These are phyloP conservation scores for Synanthedon formicaeformis DNA, from an alignment of 2,888 invertebrate species.

Conservation along the genomic window DNA sequence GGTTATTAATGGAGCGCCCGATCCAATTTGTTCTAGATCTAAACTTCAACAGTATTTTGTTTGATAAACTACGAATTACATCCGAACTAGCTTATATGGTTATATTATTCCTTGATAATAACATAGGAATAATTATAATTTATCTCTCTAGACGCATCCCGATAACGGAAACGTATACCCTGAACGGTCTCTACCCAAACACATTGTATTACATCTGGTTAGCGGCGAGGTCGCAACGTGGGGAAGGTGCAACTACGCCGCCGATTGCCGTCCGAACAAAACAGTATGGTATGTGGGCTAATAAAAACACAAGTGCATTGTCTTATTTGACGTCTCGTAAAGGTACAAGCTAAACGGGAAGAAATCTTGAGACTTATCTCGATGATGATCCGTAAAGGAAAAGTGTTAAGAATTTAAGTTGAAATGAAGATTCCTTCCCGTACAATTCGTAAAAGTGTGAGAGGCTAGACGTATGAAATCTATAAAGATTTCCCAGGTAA, in stretches of 20 bases:
- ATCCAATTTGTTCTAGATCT: too few species aligned
- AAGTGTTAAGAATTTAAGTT: background rate
- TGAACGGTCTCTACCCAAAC: conserved; percentile 93
- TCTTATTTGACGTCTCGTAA: background rate
- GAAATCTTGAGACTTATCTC: conserved; percentile 8
- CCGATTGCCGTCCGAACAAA: conserved; percentile 95
- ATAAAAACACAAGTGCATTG: background rate
- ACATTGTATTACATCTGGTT: conserved; percentile 97
- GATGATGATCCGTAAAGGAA: background rate
- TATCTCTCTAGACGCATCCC: conserved; percentile 74
- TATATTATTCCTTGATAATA: too few species aligned
- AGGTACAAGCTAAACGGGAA: conserved; percentile 9
- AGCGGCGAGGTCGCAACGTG: conserved; percentile 91
- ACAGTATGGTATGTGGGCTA: conserved; percentile 90
- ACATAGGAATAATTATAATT: too few species aligned
- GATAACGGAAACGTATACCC: conserved; percentile 85
- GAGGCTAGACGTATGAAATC: conserved; percentile 34
- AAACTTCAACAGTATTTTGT: too few species aligned
- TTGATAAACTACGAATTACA: too few species aligned
- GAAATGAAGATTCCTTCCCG: background rate
- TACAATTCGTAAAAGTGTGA: conserved; percentile 24
- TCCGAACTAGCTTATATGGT: too few species aligned
- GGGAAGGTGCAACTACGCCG: conserved; percentile 95
- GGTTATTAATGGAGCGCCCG: too few species aligned
- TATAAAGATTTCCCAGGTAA: conserved; percentile 57